Evolutionary conservation across 2,888 invertebrate species (phyloP).

Genomic region (Auanema sp.): DNA sequence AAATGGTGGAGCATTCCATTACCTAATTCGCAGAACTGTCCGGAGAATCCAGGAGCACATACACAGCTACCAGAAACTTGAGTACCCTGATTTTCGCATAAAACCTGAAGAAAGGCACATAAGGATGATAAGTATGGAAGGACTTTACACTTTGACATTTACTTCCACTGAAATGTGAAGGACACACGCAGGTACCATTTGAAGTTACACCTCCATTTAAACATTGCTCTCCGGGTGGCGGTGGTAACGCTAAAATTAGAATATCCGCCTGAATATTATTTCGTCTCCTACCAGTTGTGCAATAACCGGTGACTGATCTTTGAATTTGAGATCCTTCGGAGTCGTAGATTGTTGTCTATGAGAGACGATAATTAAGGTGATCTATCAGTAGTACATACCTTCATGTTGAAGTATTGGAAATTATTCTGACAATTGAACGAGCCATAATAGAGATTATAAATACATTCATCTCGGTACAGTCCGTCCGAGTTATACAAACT

Average conservation of each 20-base stretch:
- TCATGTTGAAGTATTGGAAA: not conserved
- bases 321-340: constrained; percentile 32
- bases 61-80: constrained; percentile 34
- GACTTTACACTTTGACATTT: constrained; percentile 30
- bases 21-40: constrained; percentile 36
- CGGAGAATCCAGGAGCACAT: constrained; percentile 35
- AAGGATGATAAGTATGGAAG: no score
- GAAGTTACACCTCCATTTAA: constrained; percentile 44
- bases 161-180: constrained; percentile 36
- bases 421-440: constrained; percentile 32
- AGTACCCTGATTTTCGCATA: constrained; percentile 37
- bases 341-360: constrained; percentile 33
- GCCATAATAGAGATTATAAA: constrained; percentile 52
- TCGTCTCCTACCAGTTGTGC: constrained; percentile 24
- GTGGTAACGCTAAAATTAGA: constrained; percentile 10
- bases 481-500: constrained; percentile 51
- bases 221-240: constrained; percentile 31
- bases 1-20: not conserved
- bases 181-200: constrained; percentile 40
- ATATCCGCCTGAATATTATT: not conserved
- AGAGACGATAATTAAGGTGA: no score
- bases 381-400: no score
- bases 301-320: constrained; percentile 40
- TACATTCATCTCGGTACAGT: constrained; percentile 45
- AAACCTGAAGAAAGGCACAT: constrained; percentile 13